These are phyloP conservation scores for Ptilorrhoa leucosticta DNA, from an alignment of 2,113 vertebrate genomes.

Conservation along the genomic window DNA sequence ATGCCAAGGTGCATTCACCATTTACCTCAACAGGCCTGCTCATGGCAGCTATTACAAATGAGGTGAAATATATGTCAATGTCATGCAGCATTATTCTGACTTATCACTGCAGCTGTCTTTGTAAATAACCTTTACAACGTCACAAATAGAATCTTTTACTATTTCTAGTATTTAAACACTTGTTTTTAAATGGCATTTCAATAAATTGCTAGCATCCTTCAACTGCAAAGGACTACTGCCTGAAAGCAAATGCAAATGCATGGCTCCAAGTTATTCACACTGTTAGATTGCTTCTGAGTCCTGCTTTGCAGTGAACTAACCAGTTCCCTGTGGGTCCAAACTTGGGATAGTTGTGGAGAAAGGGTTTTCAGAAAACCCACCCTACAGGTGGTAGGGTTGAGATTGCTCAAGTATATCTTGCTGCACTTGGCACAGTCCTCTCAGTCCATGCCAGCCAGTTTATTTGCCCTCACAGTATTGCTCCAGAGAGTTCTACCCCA, in stretches of 20 bases:
- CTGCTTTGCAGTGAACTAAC: background rate
- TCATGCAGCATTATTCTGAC: background rate
- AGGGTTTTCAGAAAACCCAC: background rate
- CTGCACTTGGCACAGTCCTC: background rate
- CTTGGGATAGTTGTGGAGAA: background rate
- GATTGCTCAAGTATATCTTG: background rate
- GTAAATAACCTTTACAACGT: background rate
- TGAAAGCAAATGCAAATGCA: background rate
- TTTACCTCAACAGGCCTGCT: background rate
- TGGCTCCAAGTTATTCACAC: background rate
- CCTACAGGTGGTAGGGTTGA: background rate
- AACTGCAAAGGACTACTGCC: background rate
- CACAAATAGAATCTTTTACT: background rate
- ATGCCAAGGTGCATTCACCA: slow-evolving; percentile 24
- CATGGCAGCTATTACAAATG: background rate
- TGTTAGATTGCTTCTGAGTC: background rate
- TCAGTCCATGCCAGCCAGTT: background rate
- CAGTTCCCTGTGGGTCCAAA: background rate
- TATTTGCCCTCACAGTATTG: background rate
- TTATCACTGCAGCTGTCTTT: background rate
- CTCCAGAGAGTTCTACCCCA: background rate
- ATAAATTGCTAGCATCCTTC: background rate
- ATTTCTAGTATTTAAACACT: background rate
- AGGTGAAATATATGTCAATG: background rate
- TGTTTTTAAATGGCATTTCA: background rate